Base-by-base conservation (phyloP, 1,140 invertebrate species). In the Caenorhabditis remanei region DNA sequence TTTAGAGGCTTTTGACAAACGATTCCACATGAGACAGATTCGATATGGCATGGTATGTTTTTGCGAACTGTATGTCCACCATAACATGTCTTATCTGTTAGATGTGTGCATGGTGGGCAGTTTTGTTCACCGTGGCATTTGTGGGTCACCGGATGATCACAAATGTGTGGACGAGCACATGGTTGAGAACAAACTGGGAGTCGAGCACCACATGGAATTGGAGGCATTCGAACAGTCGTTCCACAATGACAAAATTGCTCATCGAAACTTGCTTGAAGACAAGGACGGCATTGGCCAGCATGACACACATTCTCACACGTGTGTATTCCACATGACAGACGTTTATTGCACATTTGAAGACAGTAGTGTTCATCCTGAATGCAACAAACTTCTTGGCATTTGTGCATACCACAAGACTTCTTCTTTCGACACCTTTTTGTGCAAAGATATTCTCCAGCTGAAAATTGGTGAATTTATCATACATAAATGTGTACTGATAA, bases 161-260 rank as follows among this genome's bases (percentile, higher is more conserved):
- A 99, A 0, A 94, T 63, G 89, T 98, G 96, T 32, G 93, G 90
- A 56, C 96, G 94, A 0, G 94, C 94, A 93, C 97, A 99, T 0
- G 95, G 95, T 21, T 95, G 94, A 41, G 93, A 93, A 93, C 97
- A 99, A 9, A 94, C 93, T 0, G 97, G 97, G 7, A 95, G 95
- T 87, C 95, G 95, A 0, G 96, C 96, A 4, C 97, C 97, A 93
- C 97, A 99, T 0, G 96, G 95, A 63, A 99, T 95, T 0, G 97
- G 97, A 4, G 97, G 97, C 93, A 95, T 95, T 65, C 96, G 93
- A 24, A 98, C 95, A 85, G 95, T 95, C 0, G 94, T 94, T 1
- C 97, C 97, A 93, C 98, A 99, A 90, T 96, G 95, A 92, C 98
- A 99, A 4, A 95, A 95, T 4, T 98, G 93, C 93, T 99, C 97